Base-by-base conservation (phyloP, 1,140 invertebrate species). In the Saccostrea cuccullata region DNA sequence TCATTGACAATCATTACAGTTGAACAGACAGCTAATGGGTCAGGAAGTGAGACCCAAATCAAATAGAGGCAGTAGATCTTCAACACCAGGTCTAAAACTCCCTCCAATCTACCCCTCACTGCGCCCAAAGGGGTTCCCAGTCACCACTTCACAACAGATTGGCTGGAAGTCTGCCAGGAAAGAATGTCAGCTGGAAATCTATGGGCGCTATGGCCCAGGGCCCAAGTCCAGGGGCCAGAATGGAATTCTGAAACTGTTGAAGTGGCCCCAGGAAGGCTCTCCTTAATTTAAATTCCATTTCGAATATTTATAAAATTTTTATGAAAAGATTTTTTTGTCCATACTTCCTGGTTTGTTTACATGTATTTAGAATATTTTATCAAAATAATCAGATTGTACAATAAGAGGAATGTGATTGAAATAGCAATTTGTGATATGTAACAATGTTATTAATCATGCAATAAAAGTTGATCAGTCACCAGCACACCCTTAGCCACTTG, bases 101-200 rank as follows among this genome's bases (percentile, higher is more conserved):
- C 90, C 90, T 5, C 64, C 85, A 20, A 91, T 91, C n/a, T 23
- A 73, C 17, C 17, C 13, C 0, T 84, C 83, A 64, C 88, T 6
- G 5, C 64, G n/a, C 0, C 83, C 26, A 6, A 55, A 26, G 0
- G 87, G 56, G 5, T 89, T 91, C 67, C 91, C 91, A 2, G 30
- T 58, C 9, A 92, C 91, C 36, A 90, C 89, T 8, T 88, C 84
- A 9, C 89, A 86, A 36, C 85, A 88, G 55, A 91, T 92, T 60
- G 91, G 91, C 5, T 92, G 91, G 91, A 91, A 87, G 60, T 84
- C 89, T 12, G 30, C 82, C 15, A 73, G 40, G 17, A 67, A 40
- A 12, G 73, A 86, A 12, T 67, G 82, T 20, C n/a, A 58, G 40
- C 12, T 89, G 17, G 88, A 89, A 73, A 85, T 30, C n/a, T 87